phyloP scores from a whole-genome alignment of 2,888 invertebrate genomes.

The Biston betularia region DNA sequence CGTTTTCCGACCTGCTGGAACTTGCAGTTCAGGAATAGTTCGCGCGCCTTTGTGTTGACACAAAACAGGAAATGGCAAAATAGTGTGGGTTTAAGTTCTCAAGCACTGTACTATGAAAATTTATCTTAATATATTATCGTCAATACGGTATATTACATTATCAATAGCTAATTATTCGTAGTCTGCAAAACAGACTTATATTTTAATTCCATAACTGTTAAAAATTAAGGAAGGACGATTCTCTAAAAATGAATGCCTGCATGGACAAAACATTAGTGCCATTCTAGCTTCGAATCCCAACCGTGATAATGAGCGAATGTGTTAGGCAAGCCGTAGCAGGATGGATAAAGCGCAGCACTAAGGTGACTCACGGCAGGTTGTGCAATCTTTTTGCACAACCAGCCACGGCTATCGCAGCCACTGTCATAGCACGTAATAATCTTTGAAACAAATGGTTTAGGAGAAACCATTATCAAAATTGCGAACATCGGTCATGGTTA shows the following conservation, averaged over 20 bases:
- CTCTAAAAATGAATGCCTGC: conserved; percentile 11
- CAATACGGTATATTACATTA: background rate
- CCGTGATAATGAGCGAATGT: conserved; percentile 63
- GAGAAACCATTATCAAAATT: conserved; percentile 51
- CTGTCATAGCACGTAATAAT: conserved; percentile 61
- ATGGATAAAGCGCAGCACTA: conserved; percentile 68
- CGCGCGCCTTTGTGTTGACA: background rate
- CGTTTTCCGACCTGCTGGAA: background rate
- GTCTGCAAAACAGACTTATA: background rate
- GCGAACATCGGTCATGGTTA: conserved; percentile 51
- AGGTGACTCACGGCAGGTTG: conserved; percentile 76
- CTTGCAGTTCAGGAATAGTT: conserved; percentile 1
- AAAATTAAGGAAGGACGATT: conserved; percentile 21
- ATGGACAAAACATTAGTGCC: conserved; percentile 28
- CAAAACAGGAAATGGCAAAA: conserved; percentile 6
- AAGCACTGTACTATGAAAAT: background rate
- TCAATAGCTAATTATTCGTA: background rate
- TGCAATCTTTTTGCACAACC: conserved; percentile 78
- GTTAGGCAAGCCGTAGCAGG: conserved; percentile 68
- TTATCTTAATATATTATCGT: background rate
- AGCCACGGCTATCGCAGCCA: conserved; percentile 59
- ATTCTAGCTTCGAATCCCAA: conserved; percentile 39
- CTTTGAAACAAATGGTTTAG: conserved; percentile 38
- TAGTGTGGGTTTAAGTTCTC: background rate
- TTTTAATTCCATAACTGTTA: conserved; percentile 5